A percentile compares a stretch with the other conserved stretches of the same genome.
These are phyloP conservation scores for Chelon labrosus DNA, from an alignment of 2,797 vertebrate species.

Conservation along the genomic window DNA sequence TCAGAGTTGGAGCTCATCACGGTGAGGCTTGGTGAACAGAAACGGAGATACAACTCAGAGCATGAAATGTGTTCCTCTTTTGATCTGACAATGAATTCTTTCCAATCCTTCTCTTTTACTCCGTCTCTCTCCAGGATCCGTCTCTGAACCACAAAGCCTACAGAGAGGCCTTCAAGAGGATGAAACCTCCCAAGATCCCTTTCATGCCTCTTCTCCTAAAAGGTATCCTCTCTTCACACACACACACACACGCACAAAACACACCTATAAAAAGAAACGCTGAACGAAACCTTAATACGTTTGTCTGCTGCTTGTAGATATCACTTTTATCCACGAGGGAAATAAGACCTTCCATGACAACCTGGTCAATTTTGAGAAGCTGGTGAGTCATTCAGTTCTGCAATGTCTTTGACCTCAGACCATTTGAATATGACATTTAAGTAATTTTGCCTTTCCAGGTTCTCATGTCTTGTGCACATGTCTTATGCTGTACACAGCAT, in stretches of 20 bases:
- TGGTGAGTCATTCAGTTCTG: slow-evolving; percentile 86
- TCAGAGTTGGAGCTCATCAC: slow-evolving; percentile 97
- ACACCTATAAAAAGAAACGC: slow-evolving; percentile 4
- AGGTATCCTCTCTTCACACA: slow-evolving; percentile 82
- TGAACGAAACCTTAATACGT: slow-evolving; percentile 7
- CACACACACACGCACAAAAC: slow-evolving; percentile 14
- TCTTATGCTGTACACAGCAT: neutral
- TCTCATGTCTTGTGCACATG: neutral
- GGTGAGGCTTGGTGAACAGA: slow-evolving; percentile 82
- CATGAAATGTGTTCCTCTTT: slow-evolving; percentile 3
- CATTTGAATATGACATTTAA: neutral
- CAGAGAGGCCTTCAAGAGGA: slow-evolving; percentile 96
- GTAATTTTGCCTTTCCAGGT: neutral
- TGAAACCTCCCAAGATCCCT: slow-evolving; percentile 98
- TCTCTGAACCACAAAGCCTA: slow-evolving; percentile 99
- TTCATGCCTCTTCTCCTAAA: slow-evolving; percentile 98
- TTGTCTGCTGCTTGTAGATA: slow-evolving; percentile 84
- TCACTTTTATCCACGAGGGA: slow-evolving; percentile 98
- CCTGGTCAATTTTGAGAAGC: slow-evolving; percentile 98
- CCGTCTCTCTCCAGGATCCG: slow-evolving; percentile 88
- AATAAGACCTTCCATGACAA: slow-evolving; percentile 99
- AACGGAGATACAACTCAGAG: neutral
- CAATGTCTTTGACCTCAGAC: slow-evolving; percentile 1
- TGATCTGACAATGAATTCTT: slow-evolving; percentile 1
- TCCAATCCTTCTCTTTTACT: neutral